Conservation (phyloP, 2,888 invertebrate genomes). For the Ernsta delagoae region DNA sequence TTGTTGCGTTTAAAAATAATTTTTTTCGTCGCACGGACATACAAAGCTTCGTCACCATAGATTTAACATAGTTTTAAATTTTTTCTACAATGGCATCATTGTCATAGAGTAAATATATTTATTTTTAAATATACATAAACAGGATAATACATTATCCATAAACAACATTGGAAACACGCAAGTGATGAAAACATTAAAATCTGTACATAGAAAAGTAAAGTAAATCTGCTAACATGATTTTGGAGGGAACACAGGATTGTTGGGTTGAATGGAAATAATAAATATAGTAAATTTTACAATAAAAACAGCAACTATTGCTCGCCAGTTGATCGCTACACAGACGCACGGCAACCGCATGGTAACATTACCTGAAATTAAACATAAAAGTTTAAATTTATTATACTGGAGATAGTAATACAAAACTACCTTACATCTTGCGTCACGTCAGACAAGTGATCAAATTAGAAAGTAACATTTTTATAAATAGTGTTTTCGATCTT, state of each 20-base stretch:
- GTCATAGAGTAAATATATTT: conserved; percentile 43
- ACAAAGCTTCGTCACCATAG: conserved; percentile 40
- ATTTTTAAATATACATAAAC: conserved; percentile 35
- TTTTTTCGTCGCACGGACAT: conserved; percentile 50
- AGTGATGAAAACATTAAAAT: conserved; percentile 38
- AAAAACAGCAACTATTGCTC: conserved; percentile 57
- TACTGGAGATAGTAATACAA: too few relatives aligned
- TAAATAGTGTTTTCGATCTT: too few relatives aligned
- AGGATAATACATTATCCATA: conserved; percentile 39
- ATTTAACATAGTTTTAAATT: conserved; percentile 28
- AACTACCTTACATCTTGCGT: too few relatives aligned
- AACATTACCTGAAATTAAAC: conserved; percentile 60
- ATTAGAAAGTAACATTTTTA: too few relatives aligned
- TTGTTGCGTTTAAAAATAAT: conserved; percentile 50
- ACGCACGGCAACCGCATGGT: conserved; percentile 56
- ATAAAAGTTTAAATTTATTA: too few relatives aligned
- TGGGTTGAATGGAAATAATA: conserved; percentile 26
- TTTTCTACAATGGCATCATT: conserved; percentile 45
- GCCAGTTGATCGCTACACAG: conserved; percentile 49
- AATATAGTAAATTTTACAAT: conserved; percentile 57
- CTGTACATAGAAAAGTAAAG: conserved; percentile 42
- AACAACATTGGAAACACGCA: conserved; percentile 41
- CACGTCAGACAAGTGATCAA: too few relatives aligned
- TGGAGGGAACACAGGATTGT: conserved; percentile 38
- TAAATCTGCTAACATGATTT: conserved; percentile 39